Evolutionary conservation across 64 coral and sea anemone species (phyloP).

Genomic region (Pocillopora damicornis): DNA sequence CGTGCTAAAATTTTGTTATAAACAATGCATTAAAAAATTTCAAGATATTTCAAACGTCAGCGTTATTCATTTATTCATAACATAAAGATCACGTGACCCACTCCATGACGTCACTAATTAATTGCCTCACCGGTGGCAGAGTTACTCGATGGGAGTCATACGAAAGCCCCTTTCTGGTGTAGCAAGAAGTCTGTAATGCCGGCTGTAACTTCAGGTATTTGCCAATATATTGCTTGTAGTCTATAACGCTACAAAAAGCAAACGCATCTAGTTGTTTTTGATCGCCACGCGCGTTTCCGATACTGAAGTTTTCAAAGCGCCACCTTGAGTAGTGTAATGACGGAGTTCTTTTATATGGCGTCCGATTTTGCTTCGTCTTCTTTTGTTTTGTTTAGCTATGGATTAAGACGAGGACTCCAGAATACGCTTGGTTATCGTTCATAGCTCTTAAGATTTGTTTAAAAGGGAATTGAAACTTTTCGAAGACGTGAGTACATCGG

Average conservation of each 20-base stretch:
- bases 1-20: neutral
- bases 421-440: slow-evolving; percentile 28
- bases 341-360: slow-evolving; percentile 25
- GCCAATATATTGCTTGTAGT: neutral
- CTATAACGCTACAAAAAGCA: neutral
- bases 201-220: slow-evolving; percentile 81
- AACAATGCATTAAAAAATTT: slow-evolving; percentile 19
- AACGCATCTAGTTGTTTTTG: neutral
- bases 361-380: slow-evolving; percentile 19
- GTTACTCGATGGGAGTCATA: slow-evolving; percentile 37
- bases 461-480: neutral
- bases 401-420: neutral
- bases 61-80: slow-evolving; percentile 38
- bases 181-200: slow-evolving; percentile 52
- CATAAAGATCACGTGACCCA: slow-evolving; percentile 44
- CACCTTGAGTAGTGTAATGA: slow-evolving; percentile 5
- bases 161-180: slow-evolving; percentile 11
- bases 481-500: neutral
- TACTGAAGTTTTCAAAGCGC: neutral
- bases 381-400: slow-evolving; percentile 24
- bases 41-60: slow-evolving; percentile 7
- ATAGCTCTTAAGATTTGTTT: slow-evolving; percentile 7
- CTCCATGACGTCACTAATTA: slow-evolving; percentile 65
- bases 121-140: slow-evolving; percentile 27
- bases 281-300: neutral